Evolutionary conservation across 2,888 invertebrate species (phyloP).

Genomic region (Pandemis cinnamomeana): DNA sequence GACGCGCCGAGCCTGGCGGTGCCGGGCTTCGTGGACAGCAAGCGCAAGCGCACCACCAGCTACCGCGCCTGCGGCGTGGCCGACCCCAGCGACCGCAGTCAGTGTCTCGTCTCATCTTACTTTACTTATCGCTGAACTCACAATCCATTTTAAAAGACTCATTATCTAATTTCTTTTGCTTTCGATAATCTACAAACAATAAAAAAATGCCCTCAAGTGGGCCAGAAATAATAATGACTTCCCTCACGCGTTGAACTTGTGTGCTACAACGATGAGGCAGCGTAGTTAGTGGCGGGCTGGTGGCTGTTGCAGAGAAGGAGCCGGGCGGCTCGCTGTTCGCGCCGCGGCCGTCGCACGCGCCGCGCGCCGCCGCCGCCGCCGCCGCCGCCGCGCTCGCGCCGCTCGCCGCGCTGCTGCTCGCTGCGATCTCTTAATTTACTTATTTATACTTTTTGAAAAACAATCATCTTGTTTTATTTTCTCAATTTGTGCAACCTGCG

Average conservation of each 20-base stretch:
- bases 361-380: conserved; percentile 26
- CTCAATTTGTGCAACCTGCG: no score
- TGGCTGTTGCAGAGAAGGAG: conserved; percentile 18
- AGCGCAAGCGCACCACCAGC: conserved; percentile 88
- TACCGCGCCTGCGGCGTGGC: conserved; percentile 91
- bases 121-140: not conserved
- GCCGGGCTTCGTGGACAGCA: conserved; percentile 89
- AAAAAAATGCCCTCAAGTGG: no score
- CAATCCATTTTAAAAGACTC: no score
- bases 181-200: no score
- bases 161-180: no score
- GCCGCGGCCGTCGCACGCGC: conserved; percentile 23
- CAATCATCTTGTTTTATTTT: not conserved
- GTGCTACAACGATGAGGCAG: no score
- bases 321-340: conserved; percentile 25
- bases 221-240: no score
- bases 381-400: conserved; percentile 19
- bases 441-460: not conserved
- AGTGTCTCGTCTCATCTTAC: conserved; percentile 45
- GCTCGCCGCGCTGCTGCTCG: conserved; percentile 1
- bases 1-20: conserved; percentile 90
- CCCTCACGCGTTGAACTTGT: no score
- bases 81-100: conserved; percentile 88
- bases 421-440: not conserved
- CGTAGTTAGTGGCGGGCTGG: no score